Percentiles rank a stretch among this genome's conserved stretches.
Evolutionary conservation across 2,797 vertebrate genomes (phyloP).

Genomic region (Galaxias olidus): DNA sequence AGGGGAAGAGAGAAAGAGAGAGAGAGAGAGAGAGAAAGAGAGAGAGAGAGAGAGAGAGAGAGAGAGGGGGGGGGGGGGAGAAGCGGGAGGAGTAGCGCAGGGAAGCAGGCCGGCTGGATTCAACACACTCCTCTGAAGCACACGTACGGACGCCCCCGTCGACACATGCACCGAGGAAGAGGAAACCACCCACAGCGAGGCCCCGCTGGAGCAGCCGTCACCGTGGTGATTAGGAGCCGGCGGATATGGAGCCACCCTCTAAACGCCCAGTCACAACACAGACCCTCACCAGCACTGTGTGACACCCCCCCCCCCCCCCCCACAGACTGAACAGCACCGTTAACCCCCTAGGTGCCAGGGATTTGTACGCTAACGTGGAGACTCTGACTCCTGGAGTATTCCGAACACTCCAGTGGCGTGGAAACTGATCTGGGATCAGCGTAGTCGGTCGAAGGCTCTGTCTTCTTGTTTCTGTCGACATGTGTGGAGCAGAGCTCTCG

Average conservation of each 20-base stretch:
- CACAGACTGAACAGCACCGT: too few relatives aligned
- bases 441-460: neutral
- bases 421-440: too few relatives aligned
- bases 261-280: too few relatives aligned
- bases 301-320: too few relatives aligned
- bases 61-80: neutral
- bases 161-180: constrained; percentile 25
- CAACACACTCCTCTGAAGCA: constrained; percentile 41
- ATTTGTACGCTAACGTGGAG: too few relatives aligned
- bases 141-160: constrained; percentile 16
- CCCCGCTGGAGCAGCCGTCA: constrained; percentile 42
- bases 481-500: constrained; percentile 59
- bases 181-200: constrained; percentile 63
- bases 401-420: too few relatives aligned
- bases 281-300: constrained; percentile 41
- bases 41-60: constrained; percentile 16
- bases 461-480: constrained; percentile 48
- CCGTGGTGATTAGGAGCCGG: constrained; percentile 47
- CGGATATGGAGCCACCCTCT: constrained; percentile 23
- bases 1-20: constrained; percentile 21
- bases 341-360: constrained; percentile 30
- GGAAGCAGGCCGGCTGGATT: neutral
- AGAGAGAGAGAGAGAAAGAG: constrained; percentile 6
- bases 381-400: too few relatives aligned
- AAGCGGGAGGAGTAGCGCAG: neutral